Base-by-base conservation (phyloP, 37 sponge, comb jelly and placozoan species). In the Chondrosia reniformis region DNA sequence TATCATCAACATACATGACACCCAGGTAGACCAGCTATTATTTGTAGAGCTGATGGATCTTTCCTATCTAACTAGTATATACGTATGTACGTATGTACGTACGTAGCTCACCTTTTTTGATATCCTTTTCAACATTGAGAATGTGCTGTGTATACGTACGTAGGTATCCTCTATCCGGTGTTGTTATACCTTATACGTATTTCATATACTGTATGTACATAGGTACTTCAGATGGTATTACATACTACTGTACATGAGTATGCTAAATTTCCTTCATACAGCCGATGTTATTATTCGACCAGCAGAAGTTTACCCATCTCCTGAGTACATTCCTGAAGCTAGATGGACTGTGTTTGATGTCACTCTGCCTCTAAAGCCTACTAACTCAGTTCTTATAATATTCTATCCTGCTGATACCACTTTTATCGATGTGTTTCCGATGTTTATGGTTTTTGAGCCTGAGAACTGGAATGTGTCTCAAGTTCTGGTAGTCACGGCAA, bases 281-380 rank as follows among this genome's bases (percentile, higher is more conserved):
- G 96, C 89, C 74, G 83, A 81, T 28, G 85, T 91, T 24, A 39
- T 83, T 38, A 76, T 95, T 24, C 64, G 73, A 13, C 76, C 54
- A 0, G 61, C 83, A 44, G 92, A 91, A 49, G 54, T 45, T 4
- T 87, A 88, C 44, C 91, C 92, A 0, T 61, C 58, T 43, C 87
- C 89, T 2, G 65, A 77, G 12, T 37, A 84, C 43, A 85, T 95
- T 43, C 96, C 96, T 13, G 96, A 95, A 72, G 96, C 92, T 15
- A 55, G 92, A 55, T 91, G 85, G 86, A 71, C 78, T 31, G 86
- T 86, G 46, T 95, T 86, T 55, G 78, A 80, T n/a, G 74, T 95
- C 65, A 65, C 79, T 0, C 84, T 95, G 36, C 92, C 86, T 52
- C 86, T 54, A 55, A 76, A 46, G 0, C 96, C 96, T 32, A 80